Percentiles rank a stretch among this genome's conserved stretches.
Conservation (phyloP, 2,113 vertebrate species). For the Seriola aureovittata region DNA sequence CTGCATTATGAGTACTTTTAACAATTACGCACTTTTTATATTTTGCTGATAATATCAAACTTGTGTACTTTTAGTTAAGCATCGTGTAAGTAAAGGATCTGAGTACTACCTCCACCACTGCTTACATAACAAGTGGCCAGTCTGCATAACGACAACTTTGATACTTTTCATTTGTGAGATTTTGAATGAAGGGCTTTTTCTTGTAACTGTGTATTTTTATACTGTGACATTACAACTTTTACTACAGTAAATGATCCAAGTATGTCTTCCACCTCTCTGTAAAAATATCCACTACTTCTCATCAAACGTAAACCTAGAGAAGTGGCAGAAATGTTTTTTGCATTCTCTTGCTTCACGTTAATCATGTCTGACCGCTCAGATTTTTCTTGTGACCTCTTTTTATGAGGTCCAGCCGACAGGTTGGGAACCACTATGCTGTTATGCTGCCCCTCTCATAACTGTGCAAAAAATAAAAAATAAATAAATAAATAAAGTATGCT, state of each 20-base stretch:
- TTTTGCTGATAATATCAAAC: not conserved
- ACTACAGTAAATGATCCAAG: not conserved
- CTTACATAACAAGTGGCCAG: not conserved
- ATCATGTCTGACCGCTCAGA: constrained; percentile 31
- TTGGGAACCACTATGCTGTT: not conserved
- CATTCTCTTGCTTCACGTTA: constrained; percentile 18
- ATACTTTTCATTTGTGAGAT: not conserved
- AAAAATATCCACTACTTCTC: not conserved
- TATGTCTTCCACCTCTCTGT: not conserved
- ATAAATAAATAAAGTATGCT: constrained; percentile 8
- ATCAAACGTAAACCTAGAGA: not conserved
- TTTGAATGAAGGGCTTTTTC: not conserved
- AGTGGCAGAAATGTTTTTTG: constrained; percentile 8
- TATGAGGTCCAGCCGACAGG: not conserved
- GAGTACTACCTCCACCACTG: too few species aligned
- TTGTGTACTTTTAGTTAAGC: not conserved
- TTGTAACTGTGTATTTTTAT: not conserved
- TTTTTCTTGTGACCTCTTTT: constrained; percentile 38
- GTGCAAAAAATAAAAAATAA: not conserved
- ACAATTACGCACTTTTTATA: too few species aligned
- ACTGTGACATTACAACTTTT: not conserved
- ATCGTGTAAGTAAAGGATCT: not conserved
- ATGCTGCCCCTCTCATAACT: not conserved
- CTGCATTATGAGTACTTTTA: not conserved
- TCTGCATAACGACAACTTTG: not conserved